phyloP scores from a whole-genome alignment of 2,888 invertebrate species.

The Pseudococcus jackbeardsleyi region DNA sequence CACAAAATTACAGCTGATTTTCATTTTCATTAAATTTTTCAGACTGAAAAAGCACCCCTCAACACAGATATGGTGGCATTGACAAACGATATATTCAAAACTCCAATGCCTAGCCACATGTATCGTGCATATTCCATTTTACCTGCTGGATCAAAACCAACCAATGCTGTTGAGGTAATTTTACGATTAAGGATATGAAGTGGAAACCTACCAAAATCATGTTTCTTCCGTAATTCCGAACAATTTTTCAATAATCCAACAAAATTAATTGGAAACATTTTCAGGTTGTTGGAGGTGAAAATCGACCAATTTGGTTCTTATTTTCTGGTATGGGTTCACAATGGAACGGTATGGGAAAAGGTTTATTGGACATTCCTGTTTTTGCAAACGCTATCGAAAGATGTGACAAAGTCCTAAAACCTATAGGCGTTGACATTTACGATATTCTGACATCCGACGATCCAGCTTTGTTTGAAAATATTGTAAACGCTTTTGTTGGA shows the following conservation, averaged over 20 bases:
- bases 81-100: conserved; percentile 66
- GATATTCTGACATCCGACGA: conserved; percentile 76
- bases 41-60: conserved; percentile 65
- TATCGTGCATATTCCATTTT: conserved; percentile 64
- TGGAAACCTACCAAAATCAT: not conserved
- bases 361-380: conserved; percentile 80
- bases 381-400: conserved; percentile 81
- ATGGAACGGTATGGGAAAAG: conserved; percentile 86
- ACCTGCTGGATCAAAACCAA: conserved; percentile 18
- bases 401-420: conserved; percentile 76
- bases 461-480: conserved; percentile 77
- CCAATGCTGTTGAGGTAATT: conserved; percentile 46
- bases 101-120: conserved; percentile 63
- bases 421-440: conserved; percentile 77
- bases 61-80: conserved; percentile 67
- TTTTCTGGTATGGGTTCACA: conserved; percentile 85
- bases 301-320: conserved; percentile 76
- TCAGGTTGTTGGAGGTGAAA: conserved; percentile 57
- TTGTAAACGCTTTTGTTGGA: conserved; percentile 80
- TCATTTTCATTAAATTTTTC: not conserved
- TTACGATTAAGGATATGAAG: too few relatives aligned
- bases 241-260: not conserved
- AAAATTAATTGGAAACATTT: not conserved
- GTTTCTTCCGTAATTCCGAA: too few relatives aligned
- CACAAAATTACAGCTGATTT: not conserved